Evolutionary conservation across 2,888 invertebrate species (phyloP), one percentile per base, ranked within the genome.

Genomic region (Chloroclystis v-ata): DNA sequence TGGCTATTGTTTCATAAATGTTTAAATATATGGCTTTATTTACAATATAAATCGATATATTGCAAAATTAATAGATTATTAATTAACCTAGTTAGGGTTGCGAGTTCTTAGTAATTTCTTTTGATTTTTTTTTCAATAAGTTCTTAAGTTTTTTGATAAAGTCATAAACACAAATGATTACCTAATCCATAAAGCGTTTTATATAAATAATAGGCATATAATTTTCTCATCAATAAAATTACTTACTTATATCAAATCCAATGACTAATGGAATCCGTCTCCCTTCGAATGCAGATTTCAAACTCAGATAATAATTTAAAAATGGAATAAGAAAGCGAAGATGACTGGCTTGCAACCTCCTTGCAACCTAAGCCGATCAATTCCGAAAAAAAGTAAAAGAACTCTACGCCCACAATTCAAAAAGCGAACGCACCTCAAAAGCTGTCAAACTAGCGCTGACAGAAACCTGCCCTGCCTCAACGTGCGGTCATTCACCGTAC

Each of bases 391-490:
- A 68, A 72, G 68, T 65, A 68, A 66, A 69, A 59, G 54, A 61
- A 48, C 54, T 58, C 63, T 60, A 69, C 73, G 70, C 72, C 75
- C 72, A 79, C 82, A 80, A 78, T 80, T 83, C 80, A 82, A 82
- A 86, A 85, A 78, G 78, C 70, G 82, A 82, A 78, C 78, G 77
- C 75, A 65, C 74, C 80, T 84, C 80, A 83, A 82, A 82, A 83
- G 83, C 84, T 83, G 86, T 85, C 85, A 82, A 82, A 82, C 86
- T 78, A 78, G 78, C 75, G 51, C 65, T 61, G 61, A 60, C 62
- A 54, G 47, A 65, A 76, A 74, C 78, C 76, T 75, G 77, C 76
- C 82, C 83, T 78, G 66, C 82, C 82, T 71, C 79, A 83, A 60
- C 59, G 63, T 38, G 67, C 73, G 84, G 82, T 75, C 83, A 66